These are phyloP conservation scores for Bos indicus DNA, from an alignment of 2,113 vertebrate genomes.

Conservation along the genomic window DNA sequence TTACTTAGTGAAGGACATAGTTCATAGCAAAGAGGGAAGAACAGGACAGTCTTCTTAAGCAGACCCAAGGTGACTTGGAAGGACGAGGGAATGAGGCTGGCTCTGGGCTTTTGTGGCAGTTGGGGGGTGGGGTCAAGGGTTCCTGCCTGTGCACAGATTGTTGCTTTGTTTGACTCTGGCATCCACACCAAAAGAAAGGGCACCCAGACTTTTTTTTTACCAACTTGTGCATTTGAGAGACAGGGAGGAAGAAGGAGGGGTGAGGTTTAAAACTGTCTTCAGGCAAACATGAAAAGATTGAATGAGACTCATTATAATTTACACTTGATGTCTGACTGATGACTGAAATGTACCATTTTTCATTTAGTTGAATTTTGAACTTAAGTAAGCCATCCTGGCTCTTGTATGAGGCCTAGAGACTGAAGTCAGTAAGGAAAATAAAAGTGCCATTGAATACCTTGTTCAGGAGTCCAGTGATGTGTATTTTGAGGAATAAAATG, in stretches of 20 bases:
- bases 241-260: neutral
- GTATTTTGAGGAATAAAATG: constrained; percentile 23
- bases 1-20: neutral
- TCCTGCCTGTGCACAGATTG: neutral
- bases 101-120: neutral
- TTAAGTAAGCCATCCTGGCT: neutral
- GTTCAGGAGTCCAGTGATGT: neutral
- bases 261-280: neutral
- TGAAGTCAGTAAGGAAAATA: neutral
- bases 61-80: neutral
- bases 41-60: neutral
- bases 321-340: neutral
- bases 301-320: neutral
- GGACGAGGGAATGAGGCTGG: neutral
- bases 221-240: neutral
- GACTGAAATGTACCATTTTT: neutral
- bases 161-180: neutral
- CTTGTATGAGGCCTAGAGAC: neutral
- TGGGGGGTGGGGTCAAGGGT: neutral
- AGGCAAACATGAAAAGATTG: neutral
- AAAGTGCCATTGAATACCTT: neutral
- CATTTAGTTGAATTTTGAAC: neutral
- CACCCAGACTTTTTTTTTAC: neutral
- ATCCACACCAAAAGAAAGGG: neutral
- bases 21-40: neutral